Conservation (phyloP, 1,140 invertebrate species). For the Drosophila orosa region DNA sequence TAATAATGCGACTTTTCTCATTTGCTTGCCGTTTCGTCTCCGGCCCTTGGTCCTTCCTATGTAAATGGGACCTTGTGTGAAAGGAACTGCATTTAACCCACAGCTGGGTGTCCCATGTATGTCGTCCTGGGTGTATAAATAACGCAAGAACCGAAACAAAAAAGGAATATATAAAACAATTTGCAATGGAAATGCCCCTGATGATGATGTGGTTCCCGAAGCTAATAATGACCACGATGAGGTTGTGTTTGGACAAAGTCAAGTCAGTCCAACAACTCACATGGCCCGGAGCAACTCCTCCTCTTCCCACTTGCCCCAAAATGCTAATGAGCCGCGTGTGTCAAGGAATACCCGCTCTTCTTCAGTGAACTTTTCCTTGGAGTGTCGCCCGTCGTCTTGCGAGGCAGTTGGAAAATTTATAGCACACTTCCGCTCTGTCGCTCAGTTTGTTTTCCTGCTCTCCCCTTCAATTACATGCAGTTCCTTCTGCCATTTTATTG, state of each 20-base stretch:
- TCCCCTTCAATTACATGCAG: constrained; percentile 74
- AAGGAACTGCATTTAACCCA: constrained; percentile 60
- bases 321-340: constrained; percentile 70
- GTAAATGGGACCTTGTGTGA: constrained; percentile 50
- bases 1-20: constrained; percentile 80
- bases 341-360: constrained; percentile 18
- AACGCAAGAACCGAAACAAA: constrained; percentile 22
- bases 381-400: constrained; percentile 55
- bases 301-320: constrained; percentile 60
- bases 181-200: constrained; percentile 73
- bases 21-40: constrained; percentile 47
- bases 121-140: constrained; percentile 18
- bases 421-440: constrained; percentile 64
- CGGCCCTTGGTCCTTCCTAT: constrained; percentile 37
- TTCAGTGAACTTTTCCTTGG: constrained; percentile 3
- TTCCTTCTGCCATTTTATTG: constrained; percentile 66
- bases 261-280: constrained; percentile 49
- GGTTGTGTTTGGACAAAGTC: constrained; percentile 41
- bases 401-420: constrained; percentile 65
- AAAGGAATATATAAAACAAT: constrained; percentile 46
- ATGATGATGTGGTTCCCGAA: constrained; percentile 43
- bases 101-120: constrained; percentile 55
- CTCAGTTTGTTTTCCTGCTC: constrained; percentile 30
- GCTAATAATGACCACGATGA: constrained; percentile 56
- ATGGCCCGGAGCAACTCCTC: constrained; percentile 12